Evolutionary conservation across 2,113 vertebrate genomes (phyloP), one percentile per base, ranked within the genome.

Genomic region (Tetrao urogallus): DNA sequence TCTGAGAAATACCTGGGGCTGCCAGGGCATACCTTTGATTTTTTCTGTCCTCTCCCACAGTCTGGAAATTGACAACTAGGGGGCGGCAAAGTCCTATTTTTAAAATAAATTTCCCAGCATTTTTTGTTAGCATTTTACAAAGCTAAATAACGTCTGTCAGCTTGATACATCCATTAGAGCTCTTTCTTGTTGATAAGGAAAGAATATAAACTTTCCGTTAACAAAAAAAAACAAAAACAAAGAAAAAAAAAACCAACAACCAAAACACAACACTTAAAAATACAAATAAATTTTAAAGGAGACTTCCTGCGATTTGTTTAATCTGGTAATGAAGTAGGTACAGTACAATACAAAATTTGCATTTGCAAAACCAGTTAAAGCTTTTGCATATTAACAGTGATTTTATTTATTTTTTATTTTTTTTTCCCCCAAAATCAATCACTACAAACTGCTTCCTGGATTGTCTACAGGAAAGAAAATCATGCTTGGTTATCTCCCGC

Each of bases 21-120:
- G 10, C 38, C 38, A 38, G 38, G 18, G 16, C 13, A 4, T 12
- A 10, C 6, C 58, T 80, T 10, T 15, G 22, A 5, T 67, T 75
- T 42, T 89, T 89, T 45, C 28, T 18, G 8, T 67, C 43, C 66
- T 76, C 58, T 76, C 20, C 7, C 32, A 10, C 28, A 90, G 7
- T 96, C 89, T 92, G 80, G 19, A 25, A 54, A 70, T 22, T 67
- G 86, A 61, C 90, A 47, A 86, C 97, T 92, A 98, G 98, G 93
- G 97, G 98, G 97, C 97, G 98, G 97, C 97, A 98, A 96, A 97
- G 92, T 36, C 89, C 89, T 60, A 96, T 63, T 93, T 89, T 95
- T 79, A 75, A 82, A 93, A 30, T 43, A 24, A 21, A 28, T 15
- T 27, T 38, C 13, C 13, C 47, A 16, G 7, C 0, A 1, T 47